Conservation (phyloP, 1,140 invertebrate genomes). For the Leptopilina clavipes region DNA sequence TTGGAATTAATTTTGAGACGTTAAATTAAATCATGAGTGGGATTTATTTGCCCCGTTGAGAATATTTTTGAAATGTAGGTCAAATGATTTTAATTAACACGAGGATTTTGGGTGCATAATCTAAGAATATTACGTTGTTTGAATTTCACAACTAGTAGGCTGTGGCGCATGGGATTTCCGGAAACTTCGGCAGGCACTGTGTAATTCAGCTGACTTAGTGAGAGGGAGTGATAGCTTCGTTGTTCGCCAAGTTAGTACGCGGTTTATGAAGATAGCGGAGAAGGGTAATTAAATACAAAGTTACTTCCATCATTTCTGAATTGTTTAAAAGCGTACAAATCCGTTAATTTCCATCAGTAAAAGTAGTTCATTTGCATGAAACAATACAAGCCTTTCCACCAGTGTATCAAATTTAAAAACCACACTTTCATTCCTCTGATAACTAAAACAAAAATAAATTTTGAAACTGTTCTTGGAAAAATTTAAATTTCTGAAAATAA, state of each 20-base stretch:
- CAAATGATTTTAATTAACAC: constrained; percentile 20
- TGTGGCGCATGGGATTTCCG: constrained; percentile 35
- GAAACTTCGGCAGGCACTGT: constrained; percentile 53
- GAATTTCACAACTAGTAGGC: constrained; percentile 28
- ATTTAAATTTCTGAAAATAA: too few relatives aligned
- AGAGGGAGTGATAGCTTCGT: constrained; percentile 44
- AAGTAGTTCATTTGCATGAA: not conserved
- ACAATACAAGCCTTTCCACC: not conserved
- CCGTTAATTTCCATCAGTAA: constrained; percentile 16
- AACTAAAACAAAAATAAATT: too few relatives aligned
- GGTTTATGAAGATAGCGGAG: constrained; percentile 45
- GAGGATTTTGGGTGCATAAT: not conserved
- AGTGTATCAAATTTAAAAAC: too few relatives aligned
- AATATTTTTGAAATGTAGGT: constrained; percentile 3
- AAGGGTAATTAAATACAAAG: constrained; percentile 54
- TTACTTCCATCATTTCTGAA: constrained; percentile 42
- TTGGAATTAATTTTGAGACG: not conserved
- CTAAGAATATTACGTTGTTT: constrained; percentile 8
- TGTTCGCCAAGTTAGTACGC: constrained; percentile 43
- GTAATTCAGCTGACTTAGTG: constrained; percentile 57
- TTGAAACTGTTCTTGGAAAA: too few relatives aligned
- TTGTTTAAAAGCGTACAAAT: constrained; percentile 37
- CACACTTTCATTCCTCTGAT: too few relatives aligned
- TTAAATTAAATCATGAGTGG: constrained; percentile 4
- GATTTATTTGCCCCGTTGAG: not conserved